Base-by-base conservation (phyloP, 2,797 vertebrate genomes). In the Tragelaphus oryx region DNA sequence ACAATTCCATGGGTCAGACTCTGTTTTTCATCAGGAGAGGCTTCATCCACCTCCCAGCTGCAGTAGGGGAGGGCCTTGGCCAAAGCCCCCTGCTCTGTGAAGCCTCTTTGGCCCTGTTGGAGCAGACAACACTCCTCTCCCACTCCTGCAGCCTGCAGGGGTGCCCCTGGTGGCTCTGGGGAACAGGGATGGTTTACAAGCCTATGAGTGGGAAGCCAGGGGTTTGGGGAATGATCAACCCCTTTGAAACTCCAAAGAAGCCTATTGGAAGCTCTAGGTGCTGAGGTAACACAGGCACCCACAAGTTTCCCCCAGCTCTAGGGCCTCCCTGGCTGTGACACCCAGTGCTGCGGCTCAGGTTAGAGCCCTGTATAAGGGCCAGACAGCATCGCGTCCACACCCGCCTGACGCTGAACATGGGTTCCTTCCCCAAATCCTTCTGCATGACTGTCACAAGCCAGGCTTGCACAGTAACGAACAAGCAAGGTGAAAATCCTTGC, bases 121-220 rank as follows among this genome's bases (percentile, higher is more conserved):
- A 6, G 55, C 0, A 0, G 65, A 37, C 18, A 37, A 68, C 65
- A 6, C 33, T 12, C 9, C 33, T 57, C 22, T 24, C 22, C 20
- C 24, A 41, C 30, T 57, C 41, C 68, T 30, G 28, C 4, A 9
- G 54, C 84, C 87, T 3, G 24, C 1, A 0, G 9, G 22, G 16
- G 6, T 33, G 59, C 11, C 30, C 24, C 7, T 4, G 28, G 37
- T 1, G 16, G 48, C 7, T 52, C 26, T 2, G 0, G 52, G 41
- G 30, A 4, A 0, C 6, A 0, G 1, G 30, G 6, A 10, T 3
- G n/a, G 1, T 14, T 54, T 16, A 17, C 7, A 16, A 33, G 8
- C 48, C 54, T 3, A 22, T 17, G 28, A 44, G 12, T 54, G 4
- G 62, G 30, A 20, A n/a, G 78, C 18, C 30, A 20, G 26, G 68